Conservation (phyloP, 2,888 invertebrate species). For the Tuberolachnus salignus region DNA sequence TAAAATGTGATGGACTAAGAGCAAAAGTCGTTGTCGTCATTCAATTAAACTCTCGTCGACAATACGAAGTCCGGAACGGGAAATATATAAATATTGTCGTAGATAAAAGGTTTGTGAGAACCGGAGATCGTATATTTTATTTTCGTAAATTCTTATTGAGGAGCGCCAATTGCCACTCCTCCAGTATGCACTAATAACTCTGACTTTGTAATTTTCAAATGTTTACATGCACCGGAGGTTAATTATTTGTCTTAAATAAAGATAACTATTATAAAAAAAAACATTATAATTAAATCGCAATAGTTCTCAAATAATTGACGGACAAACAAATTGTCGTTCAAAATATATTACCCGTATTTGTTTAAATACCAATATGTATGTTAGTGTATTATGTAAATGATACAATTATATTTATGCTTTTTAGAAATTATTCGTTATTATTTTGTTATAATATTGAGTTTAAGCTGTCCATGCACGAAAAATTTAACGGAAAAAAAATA, state of each 20-base stretch:
- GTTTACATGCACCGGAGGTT: background rate
- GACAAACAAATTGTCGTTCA: conserved; percentile 12
- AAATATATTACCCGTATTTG: background rate
- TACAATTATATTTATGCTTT: too few species aligned
- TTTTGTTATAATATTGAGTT: too few species aligned
- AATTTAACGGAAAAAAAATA: too few species aligned
- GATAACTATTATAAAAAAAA: background rate
- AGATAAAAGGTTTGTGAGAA: conserved; percentile 26
- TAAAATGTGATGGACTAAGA: too few species aligned
- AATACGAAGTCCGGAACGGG: background rate
- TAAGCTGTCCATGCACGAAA: too few species aligned
- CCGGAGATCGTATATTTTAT: conserved; percentile 5
- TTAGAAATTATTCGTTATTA: too few species aligned
- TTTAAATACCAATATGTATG: too few species aligned
- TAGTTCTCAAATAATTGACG: background rate
- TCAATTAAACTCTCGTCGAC: conserved; percentile 11
- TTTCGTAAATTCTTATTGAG: conserved; percentile 14
- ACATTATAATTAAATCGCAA: conserved; percentile 9
- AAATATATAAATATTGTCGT: conserved; percentile 28
- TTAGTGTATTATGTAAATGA: too few species aligned
- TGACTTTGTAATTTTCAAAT: conserved; percentile 4
- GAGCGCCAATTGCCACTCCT: conserved; percentile 44
- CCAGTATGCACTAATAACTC: conserved; percentile 37
- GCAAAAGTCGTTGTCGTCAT: background rate
- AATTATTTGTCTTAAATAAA: conserved; percentile 24